phyloP scores from a whole-genome alignment of 2,113 vertebrate species.

The Collichthys lucidus region DNA sequence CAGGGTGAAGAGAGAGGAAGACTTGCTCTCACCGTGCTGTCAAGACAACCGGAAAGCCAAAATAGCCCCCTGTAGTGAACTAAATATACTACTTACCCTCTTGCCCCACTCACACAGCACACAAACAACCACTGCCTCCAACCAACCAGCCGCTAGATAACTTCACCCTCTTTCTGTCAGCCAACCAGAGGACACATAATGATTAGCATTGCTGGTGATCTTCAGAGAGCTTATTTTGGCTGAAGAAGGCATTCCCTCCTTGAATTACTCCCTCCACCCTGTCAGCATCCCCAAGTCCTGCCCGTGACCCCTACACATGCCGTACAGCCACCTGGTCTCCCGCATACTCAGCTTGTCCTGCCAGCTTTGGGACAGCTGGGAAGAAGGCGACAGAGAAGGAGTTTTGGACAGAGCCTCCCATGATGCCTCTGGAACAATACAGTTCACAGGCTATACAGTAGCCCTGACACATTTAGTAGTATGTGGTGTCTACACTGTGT shows the following conservation, averaged over 20 bases:
- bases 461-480: conserved; percentile 45
- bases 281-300: conserved; percentile 46
- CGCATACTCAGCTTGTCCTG: conserved; percentile 69
- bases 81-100: conserved; percentile 71
- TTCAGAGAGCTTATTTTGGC: conserved; percentile 69
- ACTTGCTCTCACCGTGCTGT: conserved; percentile 46
- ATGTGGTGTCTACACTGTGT: conserved; percentile 20
- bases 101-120: conserved; percentile 16
- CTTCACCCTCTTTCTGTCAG: conserved; percentile 47
- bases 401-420: conserved; percentile 44
- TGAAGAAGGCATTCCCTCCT: conserved; percentile 63
- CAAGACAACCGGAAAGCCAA: conserved; percentile 67
- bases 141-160: conserved; percentile 42
- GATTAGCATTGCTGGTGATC: conserved; percentile 63
- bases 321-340: conserved; percentile 75
- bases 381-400: conserved; percentile 48
- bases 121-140: conserved; percentile 35
- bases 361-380: conserved; percentile 73
- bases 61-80: conserved; percentile 68
- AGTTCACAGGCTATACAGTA: conserved; percentile 43
- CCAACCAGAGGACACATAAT: conserved; percentile 67
- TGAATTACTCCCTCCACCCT: conserved; percentile 53
- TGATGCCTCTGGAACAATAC: conserved; percentile 58
- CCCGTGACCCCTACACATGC: conserved; percentile 50
- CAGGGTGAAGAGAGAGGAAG: conserved; percentile 43